These are phyloP conservation scores for Spermophilus dauricus DNA, from an alignment of 2,113 vertebrate species.

Conservation along the genomic window DNA sequence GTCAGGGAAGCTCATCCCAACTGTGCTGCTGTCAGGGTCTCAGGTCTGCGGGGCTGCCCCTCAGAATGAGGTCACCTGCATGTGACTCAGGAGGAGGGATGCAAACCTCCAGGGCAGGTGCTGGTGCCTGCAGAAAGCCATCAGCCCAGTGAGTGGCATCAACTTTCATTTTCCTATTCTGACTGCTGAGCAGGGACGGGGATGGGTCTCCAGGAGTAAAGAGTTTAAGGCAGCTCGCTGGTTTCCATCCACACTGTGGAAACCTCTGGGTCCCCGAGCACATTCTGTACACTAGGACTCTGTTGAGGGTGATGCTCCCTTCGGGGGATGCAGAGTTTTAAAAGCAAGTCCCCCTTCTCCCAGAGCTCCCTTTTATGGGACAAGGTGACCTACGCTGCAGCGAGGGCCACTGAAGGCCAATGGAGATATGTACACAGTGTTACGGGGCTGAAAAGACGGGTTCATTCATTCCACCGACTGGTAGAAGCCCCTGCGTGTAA, in stretches of 20 bases:
- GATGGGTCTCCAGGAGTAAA: not conserved
- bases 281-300: not conserved
- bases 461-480: not conserved
- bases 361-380: not conserved
- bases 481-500: not conserved
- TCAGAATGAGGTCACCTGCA: slow-evolving; percentile 69
- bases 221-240: not conserved
- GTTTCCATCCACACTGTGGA: not conserved
- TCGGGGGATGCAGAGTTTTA: not conserved
- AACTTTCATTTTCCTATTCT: not conserved
- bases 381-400: not conserved
- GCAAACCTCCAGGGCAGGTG: not conserved
- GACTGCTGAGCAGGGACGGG: too few species aligned
- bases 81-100: slow-evolving; percentile 11
- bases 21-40: slow-evolving; percentile 58
- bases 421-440: not conserved
- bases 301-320: not conserved
- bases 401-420: too few species aligned
- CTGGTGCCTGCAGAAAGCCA: not conserved
- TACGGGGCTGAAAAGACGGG: not conserved
- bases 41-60: slow-evolving; percentile 32
- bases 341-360: not conserved
- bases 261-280: not conserved
- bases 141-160: not conserved
- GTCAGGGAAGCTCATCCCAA: slow-evolving; percentile 79